These are phyloP conservation scores for Myotis vivesi DNA, from an alignment of 2,797 vertebrate genomes.

Conservation along the genomic window DNA sequence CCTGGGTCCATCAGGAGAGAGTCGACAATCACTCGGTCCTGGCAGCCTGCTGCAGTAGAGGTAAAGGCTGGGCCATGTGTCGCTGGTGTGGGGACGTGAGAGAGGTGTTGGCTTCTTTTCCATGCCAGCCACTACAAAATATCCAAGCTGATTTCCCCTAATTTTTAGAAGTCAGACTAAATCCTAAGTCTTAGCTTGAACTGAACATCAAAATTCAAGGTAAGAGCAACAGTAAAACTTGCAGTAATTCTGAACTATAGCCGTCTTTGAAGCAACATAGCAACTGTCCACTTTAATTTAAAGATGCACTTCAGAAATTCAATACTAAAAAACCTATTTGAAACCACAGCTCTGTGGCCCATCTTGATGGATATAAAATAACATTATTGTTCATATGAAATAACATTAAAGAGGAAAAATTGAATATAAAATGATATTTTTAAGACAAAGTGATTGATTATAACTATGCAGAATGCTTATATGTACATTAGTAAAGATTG, in stretches of 20 bases:
- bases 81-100: neutral
- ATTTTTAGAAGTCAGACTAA: neutral
- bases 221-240: conserved; percentile 35
- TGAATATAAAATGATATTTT: conserved; percentile 2
- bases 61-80: neutral
- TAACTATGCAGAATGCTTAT: neutral
- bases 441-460: neutral
- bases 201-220: conserved; percentile 28
- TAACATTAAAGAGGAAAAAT: conserved; percentile 47
- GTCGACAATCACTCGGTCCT: neutral
- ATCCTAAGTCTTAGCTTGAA: neutral
- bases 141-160: neutral
- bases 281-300: neutral
- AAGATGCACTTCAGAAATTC: conserved; percentile 28
- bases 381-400: conserved; percentile 24
- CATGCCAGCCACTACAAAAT: neutral
- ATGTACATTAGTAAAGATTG: conserved; percentile 10
- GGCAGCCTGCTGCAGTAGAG: rapidly evolving
- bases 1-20: neutral
- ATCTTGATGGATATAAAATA: conserved; percentile 27
- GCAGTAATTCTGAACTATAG: neutral
- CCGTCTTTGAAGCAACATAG: neutral
- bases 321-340: neutral
- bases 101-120: neutral
- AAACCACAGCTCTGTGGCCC: conserved; percentile 31